Evolutionary conservation across 2,113 vertebrate species (phyloP), one percentile per base, ranked within the genome.

Genomic region (Urocolius indicus): DNA sequence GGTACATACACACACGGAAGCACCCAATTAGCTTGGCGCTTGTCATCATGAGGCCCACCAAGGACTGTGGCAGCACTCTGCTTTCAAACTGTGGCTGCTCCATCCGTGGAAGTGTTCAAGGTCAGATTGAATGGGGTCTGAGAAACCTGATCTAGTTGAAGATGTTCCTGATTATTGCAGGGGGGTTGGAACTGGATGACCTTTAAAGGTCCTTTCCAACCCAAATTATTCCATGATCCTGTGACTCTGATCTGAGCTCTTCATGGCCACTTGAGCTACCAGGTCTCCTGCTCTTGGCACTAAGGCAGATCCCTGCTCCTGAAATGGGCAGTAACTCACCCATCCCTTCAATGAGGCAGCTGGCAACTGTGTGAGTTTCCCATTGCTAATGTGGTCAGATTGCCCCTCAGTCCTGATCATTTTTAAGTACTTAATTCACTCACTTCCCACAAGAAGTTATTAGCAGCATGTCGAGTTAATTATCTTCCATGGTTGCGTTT

Each of bases 241-340:
- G 3, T 9, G 30, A 27, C 73, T 32, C 3, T 9, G 30, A 27
- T 17, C 27, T 11, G 38, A 67, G 41, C 61, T 30, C 54, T 24
- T 21, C 7, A 0, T 2, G 23, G 16, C 34, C 16, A 5, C 5
- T 9, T 17, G 13, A 21, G 55, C 10, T 36, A 10, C 27, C 1
- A 11, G 19, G 10, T 54, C n/a, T 32, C 16, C 32, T 4, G 29
- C 2, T 0, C 43, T n/a, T 19, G 5, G 24, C 1, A 0, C 1
- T 11, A 46, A 22, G 41, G 43, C 36, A 20, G 55, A 43, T 46
- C 16, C 34, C 5, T 0, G 0, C 38, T 41, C 30, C 5, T 3
- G 77, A 13, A 19, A 13, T 3, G 1, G 71, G 38, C 78, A 55
- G 29, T 16, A 55, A 11, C 48, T 41, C 73, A 21, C 26, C 26